Percentiles rank a stretch among this genome's conserved stretches.
Conservation (phyloP, 2,888 invertebrate genomes). For the Vanessa cardui region DNA sequence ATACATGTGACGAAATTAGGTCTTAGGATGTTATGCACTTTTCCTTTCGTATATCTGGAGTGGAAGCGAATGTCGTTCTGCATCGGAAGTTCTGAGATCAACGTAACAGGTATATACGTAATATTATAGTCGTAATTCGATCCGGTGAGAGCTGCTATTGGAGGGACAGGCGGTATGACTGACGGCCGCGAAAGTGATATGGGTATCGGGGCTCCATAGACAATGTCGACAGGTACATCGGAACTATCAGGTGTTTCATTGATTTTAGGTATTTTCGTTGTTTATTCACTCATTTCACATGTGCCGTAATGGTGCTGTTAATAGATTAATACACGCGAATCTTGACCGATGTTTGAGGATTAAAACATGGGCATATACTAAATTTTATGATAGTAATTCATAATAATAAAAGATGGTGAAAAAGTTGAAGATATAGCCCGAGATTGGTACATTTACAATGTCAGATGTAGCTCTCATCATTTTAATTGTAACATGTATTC, state of each 20-base stretch:
- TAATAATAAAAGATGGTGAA: too few relatives aligned
- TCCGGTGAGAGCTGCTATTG: conserved; percentile 34
- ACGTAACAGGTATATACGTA: conserved; percentile 28
- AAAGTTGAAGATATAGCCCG: too few relatives aligned
- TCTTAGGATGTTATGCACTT: conserved; percentile 9
- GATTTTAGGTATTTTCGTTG: too few relatives aligned
- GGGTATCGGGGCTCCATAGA: neutral
- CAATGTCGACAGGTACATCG: neutral
- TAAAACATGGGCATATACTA: too few relatives aligned
- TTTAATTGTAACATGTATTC: too few relatives aligned
- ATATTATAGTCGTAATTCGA: conserved; percentile 32
- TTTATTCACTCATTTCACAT: too few relatives aligned
- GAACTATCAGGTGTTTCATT: neutral
- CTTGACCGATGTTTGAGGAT: too few relatives aligned
- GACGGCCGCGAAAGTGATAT: conserved; percentile 27
- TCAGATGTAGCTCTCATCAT: too few relatives aligned
- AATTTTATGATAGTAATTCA: too few relatives aligned
- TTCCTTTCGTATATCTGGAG: conserved; percentile 29
- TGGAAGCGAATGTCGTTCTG: conserved; percentile 33
- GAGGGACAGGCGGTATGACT: conserved; percentile 24
- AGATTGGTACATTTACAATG: too few relatives aligned
- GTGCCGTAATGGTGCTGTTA: too few relatives aligned
- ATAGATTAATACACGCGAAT: too few relatives aligned
- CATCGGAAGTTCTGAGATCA: conserved; percentile 22
- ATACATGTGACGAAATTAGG: neutral